phyloP scores from a whole-genome alignment of 2,113 vertebrate genomes.

The Azemiops feae region DNA sequence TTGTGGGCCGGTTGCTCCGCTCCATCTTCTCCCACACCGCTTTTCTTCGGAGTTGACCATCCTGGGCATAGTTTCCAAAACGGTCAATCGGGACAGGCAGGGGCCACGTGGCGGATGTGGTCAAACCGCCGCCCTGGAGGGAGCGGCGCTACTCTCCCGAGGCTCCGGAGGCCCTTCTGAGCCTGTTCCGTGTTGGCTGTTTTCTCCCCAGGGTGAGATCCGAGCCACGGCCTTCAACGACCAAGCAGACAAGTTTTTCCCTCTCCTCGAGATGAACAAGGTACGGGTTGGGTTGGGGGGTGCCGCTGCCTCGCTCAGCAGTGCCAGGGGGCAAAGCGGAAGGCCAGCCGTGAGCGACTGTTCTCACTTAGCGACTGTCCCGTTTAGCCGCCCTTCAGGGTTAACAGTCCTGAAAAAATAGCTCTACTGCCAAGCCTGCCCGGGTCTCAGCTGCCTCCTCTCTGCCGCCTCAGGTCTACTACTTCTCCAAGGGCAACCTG shows the following conservation, averaged over 20 bases:
- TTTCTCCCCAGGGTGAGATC: constrained; percentile 86
- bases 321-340: background rate
- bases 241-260: constrained; percentile 93
- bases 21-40: background rate
- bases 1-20: background rate
- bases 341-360: background rate
- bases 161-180: background rate
- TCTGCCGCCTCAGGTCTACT: constrained; percentile 84
- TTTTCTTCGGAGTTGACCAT: background rate
- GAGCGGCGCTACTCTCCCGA: fast-evolving
- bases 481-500: constrained; percentile 88
- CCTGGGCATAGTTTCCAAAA: fast-evolving
- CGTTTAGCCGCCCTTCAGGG: background rate
- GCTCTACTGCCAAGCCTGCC: too few species aligned
- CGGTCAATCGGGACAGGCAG: background rate
- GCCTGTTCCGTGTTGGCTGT: constrained; percentile 37
- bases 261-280: constrained; percentile 90
- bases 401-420: too few species aligned
- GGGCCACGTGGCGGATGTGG: background rate
- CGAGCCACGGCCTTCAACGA: constrained; percentile 94
- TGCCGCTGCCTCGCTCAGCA: background rate
- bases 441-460: constrained; percentile 28
- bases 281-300: constrained; percentile 59
- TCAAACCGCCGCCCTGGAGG: too few species aligned
- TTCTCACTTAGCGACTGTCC: background rate